These are phyloP conservation scores for Sebastes aleutianus DNA, from an alignment of 2,797 vertebrate species.

Conservation along the genomic window DNA sequence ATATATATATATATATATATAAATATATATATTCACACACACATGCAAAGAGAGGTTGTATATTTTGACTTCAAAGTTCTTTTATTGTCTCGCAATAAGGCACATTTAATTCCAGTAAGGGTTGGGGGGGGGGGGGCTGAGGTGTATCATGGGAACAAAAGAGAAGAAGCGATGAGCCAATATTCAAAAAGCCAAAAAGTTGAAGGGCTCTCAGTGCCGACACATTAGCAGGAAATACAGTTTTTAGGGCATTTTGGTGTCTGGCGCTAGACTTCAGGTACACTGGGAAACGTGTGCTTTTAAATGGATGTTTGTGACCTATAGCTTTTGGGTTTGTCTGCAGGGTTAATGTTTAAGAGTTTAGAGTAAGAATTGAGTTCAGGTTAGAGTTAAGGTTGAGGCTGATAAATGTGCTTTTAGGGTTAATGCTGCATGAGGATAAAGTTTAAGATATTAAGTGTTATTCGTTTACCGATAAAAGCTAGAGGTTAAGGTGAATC, in stretches of 20 bases:
- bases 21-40: constrained; percentile 22
- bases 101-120: constrained; percentile 51
- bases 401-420: constrained; percentile 1
- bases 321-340: background rate
- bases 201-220: constrained; percentile 20
- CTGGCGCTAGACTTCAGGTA: background rate
- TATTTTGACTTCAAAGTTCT: constrained; percentile 75
- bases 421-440: background rate
- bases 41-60: constrained; percentile 68
- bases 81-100: constrained; percentile 68
- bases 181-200: constrained; percentile 34
- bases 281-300: background rate
- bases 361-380: background rate
- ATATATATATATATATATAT: too few relatives aligned
- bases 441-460: constrained; percentile 3
- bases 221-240: background rate
- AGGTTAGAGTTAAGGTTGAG: background rate
- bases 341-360: background rate
- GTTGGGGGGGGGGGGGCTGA: constrained; percentile 17
- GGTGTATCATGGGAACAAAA: constrained; percentile 50
- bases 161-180: constrained; percentile 27
- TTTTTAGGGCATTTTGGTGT: background rate
- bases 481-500: background rate
- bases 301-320: background rate
- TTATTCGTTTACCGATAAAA: background rate